Percentiles rank a stretch among this genome's conserved stretches.
phyloP scores from a whole-genome alignment of 2,113 vertebrate genomes.

The Gobio gobio region DNA sequence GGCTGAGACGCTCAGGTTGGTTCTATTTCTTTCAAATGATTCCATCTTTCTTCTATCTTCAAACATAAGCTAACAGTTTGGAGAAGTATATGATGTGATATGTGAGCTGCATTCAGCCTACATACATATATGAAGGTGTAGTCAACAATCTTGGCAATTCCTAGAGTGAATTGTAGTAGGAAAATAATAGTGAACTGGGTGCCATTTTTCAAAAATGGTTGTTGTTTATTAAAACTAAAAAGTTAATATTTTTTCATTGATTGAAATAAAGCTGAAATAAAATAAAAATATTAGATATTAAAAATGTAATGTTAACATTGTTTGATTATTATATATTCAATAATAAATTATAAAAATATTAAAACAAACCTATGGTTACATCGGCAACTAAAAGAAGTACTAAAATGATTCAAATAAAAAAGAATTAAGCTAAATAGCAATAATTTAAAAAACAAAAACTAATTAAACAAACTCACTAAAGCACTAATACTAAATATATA shows the following conservation, averaged over 20 bases:
- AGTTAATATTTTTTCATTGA: neutral
- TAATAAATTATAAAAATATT: too few relatives aligned
- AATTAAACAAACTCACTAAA: too few relatives aligned
- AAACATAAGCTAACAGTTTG: too few relatives aligned
- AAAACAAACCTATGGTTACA: too few relatives aligned
- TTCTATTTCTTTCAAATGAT: neutral
- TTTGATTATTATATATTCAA: too few relatives aligned
- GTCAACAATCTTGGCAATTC: neutral
- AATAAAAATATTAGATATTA: neutral
- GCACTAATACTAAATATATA: too few relatives aligned
- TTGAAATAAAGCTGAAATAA: neutral
- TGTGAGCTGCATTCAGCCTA: too few relatives aligned
- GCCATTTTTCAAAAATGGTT: neutral
- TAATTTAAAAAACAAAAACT: neutral
- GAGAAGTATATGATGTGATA: too few relatives aligned
- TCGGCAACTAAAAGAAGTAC: neutral
- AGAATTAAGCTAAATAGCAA: neutral
- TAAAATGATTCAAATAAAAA: neutral
- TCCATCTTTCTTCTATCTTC: neutral
- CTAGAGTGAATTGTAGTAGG: too few relatives aligned
- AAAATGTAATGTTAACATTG: neutral
- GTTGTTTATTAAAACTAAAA: neutral
- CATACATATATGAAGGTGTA: neutral
- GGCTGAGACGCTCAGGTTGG: constrained; percentile 88
- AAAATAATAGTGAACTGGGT: neutral